Evolutionary conservation across 2,113 vertebrate species (phyloP), one percentile per base, ranked within the genome.

Genomic region (Cryptomyrus ogoouensis): DNA sequence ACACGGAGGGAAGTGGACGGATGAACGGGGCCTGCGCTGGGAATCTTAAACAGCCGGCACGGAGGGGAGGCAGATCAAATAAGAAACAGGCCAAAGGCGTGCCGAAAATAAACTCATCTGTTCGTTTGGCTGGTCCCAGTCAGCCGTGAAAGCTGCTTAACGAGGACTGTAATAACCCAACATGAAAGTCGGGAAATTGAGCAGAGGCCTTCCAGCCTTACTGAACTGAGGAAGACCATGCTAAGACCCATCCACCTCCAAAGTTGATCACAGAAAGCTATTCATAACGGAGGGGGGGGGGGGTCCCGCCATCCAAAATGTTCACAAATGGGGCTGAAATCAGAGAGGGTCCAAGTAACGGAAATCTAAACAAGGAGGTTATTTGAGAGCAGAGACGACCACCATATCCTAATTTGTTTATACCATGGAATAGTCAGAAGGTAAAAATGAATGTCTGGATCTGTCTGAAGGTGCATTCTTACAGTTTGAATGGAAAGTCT

Each of bases 61-160:
- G 21, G 24, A 47, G 24, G 39, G 83, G 7, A n/a, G 83, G 83
- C 21, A 5, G 19, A 47, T n/a, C 47, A 84, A 84, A 47, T n/a
- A 47, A n/a, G 83, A 44, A 84, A 84, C 39, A 46, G 83, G 83
- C 83, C 42, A 7, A 84, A 10, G 19, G 83, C 42, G 9, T 27
- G 83, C 39, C 5, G 44, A 84, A 84, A 84, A 84, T 47, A 47
- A 47, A 84, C 83, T 47, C 83, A 84, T 84, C 44, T 84, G 83
- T 39, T 80, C 74, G 35, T 80, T 80, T 42, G 74, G 74, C 74
- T 74, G 42, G 35, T 42, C 42, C 77, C 77, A 42, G 31, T 83
- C 77, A 83, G 35, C 77, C 42, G 39, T 83, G 77, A 17, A 83
- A 21, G 77, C 77, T 47, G 39, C 35, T 84, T 84, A 84, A 84